Evolutionary conservation across 1,140 invertebrate genomes (phyloP).

Genomic region (Drosophila nikananu): DNA sequence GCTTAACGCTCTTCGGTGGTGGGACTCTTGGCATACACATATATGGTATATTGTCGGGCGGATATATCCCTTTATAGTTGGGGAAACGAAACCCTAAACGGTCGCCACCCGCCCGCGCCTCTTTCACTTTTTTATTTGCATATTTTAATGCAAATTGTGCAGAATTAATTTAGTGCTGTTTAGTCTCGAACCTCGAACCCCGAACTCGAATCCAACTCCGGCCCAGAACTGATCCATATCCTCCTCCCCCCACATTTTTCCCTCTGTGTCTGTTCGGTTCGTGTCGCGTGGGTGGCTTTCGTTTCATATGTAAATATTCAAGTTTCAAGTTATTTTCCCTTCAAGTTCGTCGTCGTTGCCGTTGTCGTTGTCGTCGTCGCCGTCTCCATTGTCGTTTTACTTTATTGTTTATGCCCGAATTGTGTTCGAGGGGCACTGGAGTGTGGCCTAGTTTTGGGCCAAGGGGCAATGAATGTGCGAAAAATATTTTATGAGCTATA

Average conservation of each 20-base stretch:
- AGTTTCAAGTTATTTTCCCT: constrained; percentile 80
- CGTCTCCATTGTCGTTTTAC: constrained; percentile 62
- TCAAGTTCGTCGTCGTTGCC: constrained; percentile 61
- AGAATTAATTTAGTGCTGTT: constrained; percentile 83
- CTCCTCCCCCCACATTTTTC: constrained; percentile 9
- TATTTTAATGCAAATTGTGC: constrained; percentile 83
- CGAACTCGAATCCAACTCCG: constrained; percentile 10
- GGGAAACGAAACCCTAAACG: constrained; percentile 60
- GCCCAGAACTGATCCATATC: constrained; percentile 25
- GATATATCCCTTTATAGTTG: constrained; percentile 57
- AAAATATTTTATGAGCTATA: constrained; percentile 81
- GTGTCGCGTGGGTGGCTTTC: constrained; percentile 70
- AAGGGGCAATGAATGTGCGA: constrained; percentile 53
- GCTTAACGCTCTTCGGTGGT: constrained; percentile 69
- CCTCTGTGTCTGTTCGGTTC: constrained; percentile 46
- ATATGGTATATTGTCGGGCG: constrained; percentile 26
- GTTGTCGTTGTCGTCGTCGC: constrained; percentile 5
- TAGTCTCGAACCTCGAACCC: constrained; percentile 64
- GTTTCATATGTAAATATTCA: constrained; percentile 80
- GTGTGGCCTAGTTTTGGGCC: constrained; percentile 72
- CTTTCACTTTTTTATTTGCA: constrained; percentile 79
- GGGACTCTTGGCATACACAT: constrained; percentile 38
- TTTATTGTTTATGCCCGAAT: constrained; percentile 80
- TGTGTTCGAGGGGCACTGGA: constrained; percentile 67
- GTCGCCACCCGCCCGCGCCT: constrained; percentile 24